Conservation (phyloP, 2,113 vertebrate species). For the Forbesichthys agassizii region DNA sequence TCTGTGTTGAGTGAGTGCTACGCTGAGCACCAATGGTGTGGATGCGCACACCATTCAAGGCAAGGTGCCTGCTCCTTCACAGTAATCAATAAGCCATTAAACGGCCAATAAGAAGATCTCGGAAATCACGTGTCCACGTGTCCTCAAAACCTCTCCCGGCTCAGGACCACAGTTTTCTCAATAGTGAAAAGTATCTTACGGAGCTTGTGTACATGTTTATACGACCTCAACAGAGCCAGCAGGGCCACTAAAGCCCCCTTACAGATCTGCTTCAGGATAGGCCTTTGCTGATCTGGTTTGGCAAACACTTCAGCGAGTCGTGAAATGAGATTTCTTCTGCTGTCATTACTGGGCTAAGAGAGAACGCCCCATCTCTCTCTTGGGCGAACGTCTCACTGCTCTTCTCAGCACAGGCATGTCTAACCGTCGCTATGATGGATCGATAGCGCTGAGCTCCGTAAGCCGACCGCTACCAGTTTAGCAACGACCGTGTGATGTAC, state of each 20-base stretch:
- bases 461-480: slow-evolving; percentile 53
- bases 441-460: slow-evolving; percentile 67
- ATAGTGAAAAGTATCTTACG: slow-evolving; percentile 46
- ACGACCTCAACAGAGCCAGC: slow-evolving; percentile 53
- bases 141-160: slow-evolving; percentile 20
- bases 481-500: slow-evolving; percentile 64
- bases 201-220: slow-evolving; percentile 43
- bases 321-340: slow-evolving; percentile 78
- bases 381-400: slow-evolving; percentile 57
- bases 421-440: slow-evolving; percentile 65
- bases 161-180: slow-evolving; percentile 31
- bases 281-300: slow-evolving; percentile 56
- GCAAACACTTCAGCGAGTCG: slow-evolving; percentile 73
- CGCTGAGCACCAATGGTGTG: slow-evolving; percentile 24
- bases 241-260: slow-evolving; percentile 33
- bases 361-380: slow-evolving; percentile 60
- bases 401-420: slow-evolving; percentile 52
- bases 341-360: slow-evolving; percentile 58
- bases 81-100: slow-evolving; percentile 78
- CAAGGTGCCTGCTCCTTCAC: slow-evolving; percentile 30
- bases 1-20: slow-evolving; percentile 32
- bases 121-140: slow-evolving; percentile 51
- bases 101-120: slow-evolving; percentile 60
- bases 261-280: slow-evolving; percentile 43
- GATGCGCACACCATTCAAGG: slow-evolving; percentile 26